A percentile compares a stretch with the other conserved stretches of the same genome.
phyloP scores from a whole-genome alignment of 23 tunicate genomes.

The Trididemnum clinides region DNA sequence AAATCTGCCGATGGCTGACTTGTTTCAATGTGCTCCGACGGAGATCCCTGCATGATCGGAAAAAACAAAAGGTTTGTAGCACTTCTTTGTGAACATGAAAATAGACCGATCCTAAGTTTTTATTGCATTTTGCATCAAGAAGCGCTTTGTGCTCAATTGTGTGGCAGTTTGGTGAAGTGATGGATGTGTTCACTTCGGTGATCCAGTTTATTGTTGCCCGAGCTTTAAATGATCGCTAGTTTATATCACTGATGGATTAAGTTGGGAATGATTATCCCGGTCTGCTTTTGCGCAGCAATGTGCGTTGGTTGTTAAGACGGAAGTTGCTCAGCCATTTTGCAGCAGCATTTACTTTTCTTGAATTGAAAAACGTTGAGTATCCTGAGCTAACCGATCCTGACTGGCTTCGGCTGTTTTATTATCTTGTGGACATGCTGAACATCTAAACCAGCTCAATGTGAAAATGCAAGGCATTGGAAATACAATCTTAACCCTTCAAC shows the following conservation, averaged over 20 bases:
- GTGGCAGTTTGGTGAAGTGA: slow-evolving; percentile 40
- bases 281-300: too few relatives aligned
- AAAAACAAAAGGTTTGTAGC: slow-evolving; percentile 33
- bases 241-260: slow-evolving; percentile 1
- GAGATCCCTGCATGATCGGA: slow-evolving; percentile 35
- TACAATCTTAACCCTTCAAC: slow-evolving; percentile 32
- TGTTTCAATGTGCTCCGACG: slow-evolving; percentile 31
- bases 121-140: too few relatives aligned
- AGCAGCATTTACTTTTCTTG: slow-evolving; percentile 28
- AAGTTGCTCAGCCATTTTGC: too few relatives aligned
- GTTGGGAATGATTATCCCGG: slow-evolving; percentile 34
- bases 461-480: too few relatives aligned
- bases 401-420: slow-evolving; percentile 30
- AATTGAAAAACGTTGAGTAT: slow-evolving; percentile 20
- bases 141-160: slow-evolving; percentile 23
- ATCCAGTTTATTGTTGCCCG: too few relatives aligned
- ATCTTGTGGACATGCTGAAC: slow-evolving; percentile 40
- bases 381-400: slow-evolving; percentile 30
- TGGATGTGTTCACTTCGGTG: too few relatives aligned
- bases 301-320: too few relatives aligned
- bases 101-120: too few relatives aligned
- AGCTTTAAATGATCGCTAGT: slow-evolving; percentile 15
- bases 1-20: slow-evolving; percentile 40
- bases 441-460: slow-evolving; percentile 40
- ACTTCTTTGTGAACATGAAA: too few relatives aligned